Evolutionary conservation across 2,797 vertebrate genomes (phyloP), one percentile per base, ranked within the genome.

Genomic region (Erethizon dorsatum): DNA sequence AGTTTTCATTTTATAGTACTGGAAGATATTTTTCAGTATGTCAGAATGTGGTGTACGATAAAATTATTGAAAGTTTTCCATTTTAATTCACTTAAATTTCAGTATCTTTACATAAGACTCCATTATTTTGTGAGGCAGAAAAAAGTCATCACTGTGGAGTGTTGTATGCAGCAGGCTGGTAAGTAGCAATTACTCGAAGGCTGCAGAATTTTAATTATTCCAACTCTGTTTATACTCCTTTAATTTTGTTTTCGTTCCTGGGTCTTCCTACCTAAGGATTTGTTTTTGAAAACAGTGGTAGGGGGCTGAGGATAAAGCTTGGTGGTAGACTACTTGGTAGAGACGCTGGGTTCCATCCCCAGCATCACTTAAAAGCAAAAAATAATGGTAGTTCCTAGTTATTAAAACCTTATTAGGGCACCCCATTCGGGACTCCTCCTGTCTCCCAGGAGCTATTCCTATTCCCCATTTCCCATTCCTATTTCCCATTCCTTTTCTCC

Each of bases 61-160:
- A 92, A 80, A 88, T 57, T 80, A 71, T 77, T 88, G 41, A 63
- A 88, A 88, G 10, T 41, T 77, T 97, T 88, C 61, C 17, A 54
- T 75, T 95, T 90, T 83, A 33, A 83, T 56, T 93, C 57, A 86
- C 10, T 77, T 91, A 88, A n/a, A 33, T 94, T 83, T 91, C 11
- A 88, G 5, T 67, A 13, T 57, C 3, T 78, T 6, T 85, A 50
- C 5, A 31, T 12, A 3, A 93, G n/a, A 89, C 10, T 15, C 15
- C n/a, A 24, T 84, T 91, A 75, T 94, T 89, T 95, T 69, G 24
- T 47, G 65, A 92, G 85, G 78, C 47, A 90, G 33, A 75, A 61
- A 50, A 54, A 92, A 90, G 71, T 86, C 45, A 73, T 14, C 56
- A 50, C 41, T 24, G 5, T 71, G 54, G 54, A 83, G 47, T 79